Evolutionary conservation across 2,797 vertebrate genomes (phyloP).

Genomic region (Pterois miles): DNA sequence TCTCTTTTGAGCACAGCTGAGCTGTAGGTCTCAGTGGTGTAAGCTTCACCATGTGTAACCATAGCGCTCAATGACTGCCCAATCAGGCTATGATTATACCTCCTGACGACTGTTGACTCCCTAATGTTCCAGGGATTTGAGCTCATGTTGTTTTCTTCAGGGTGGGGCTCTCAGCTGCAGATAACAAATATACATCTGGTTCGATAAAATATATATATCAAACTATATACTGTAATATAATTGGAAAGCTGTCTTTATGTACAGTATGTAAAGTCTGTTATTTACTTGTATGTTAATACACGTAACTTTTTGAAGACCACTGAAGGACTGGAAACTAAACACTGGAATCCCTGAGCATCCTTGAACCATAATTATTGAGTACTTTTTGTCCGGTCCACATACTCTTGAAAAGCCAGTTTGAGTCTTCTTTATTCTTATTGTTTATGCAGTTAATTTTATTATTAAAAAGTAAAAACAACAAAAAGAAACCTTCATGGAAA

Average conservation of each 20-base stretch:
- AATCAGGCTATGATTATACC: conserved; percentile 36
- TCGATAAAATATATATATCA: neutral
- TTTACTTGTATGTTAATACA: neutral
- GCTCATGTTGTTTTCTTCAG: neutral
- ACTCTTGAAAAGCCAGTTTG: neutral
- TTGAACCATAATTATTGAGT: neutral
- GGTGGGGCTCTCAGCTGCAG: conserved; percentile 1
- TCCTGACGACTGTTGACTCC: conserved; percentile 21
- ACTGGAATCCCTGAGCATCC: neutral
- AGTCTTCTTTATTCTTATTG: neutral
- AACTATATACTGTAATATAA: neutral
- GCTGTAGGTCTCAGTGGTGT: conserved; percentile 20
- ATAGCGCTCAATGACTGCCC: conserved; percentile 28
- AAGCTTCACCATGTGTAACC: conserved; percentile 44
- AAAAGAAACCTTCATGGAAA: neutral
- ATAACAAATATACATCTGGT: neutral
- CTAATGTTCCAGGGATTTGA: conserved; percentile 24
- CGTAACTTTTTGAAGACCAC: neutral
- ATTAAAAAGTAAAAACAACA: neutral
- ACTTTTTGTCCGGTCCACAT: neutral
- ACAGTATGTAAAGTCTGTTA: neutral
- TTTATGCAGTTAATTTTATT: neutral
- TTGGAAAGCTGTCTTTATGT: neutral
- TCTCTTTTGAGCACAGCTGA: conserved; percentile 1
- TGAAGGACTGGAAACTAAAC: neutral